Evolutionary conservation across 53 echinoderm and acorn worm species (phyloP).

Genomic region (Patiria pectinifera): DNA sequence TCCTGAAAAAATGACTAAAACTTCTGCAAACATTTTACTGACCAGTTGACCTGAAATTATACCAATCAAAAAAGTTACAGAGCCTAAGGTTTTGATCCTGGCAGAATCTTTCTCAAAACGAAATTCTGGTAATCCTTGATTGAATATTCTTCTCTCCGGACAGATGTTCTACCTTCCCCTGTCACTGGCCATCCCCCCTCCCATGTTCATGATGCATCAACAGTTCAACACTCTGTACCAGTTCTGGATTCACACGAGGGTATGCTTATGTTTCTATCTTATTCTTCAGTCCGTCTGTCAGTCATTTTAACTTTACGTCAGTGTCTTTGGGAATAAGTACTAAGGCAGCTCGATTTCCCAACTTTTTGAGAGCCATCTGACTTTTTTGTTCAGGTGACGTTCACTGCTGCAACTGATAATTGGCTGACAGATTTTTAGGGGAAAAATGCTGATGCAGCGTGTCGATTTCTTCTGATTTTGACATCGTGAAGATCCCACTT

Average conservation of each 20-base stretch:
- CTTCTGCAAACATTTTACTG: too few relatives aligned
- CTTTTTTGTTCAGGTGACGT: not conserved
- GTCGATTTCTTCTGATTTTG: too few relatives aligned
- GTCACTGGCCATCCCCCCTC: slow-evolving; percentile 79
- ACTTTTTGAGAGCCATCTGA: not conserved
- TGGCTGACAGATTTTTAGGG: too few relatives aligned
- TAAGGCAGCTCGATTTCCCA: too few relatives aligned
- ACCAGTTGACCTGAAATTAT: too few relatives aligned
- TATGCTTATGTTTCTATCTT: slow-evolving; percentile 27
- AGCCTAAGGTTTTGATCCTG: too few relatives aligned
- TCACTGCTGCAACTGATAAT: not conserved
- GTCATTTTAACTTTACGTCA: not conserved
- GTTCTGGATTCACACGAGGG: slow-evolving; percentile 99
- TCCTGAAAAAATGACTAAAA: too few relatives aligned
- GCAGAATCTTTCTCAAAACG: not conserved
- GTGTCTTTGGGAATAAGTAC: too few relatives aligned
- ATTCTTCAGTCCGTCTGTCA: not conserved
- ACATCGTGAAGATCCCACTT: too few relatives aligned
- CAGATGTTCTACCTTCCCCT: slow-evolving; percentile 89
- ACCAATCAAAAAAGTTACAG: too few relatives aligned
- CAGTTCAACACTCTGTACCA: slow-evolving; percentile 93
- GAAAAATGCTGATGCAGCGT: too few relatives aligned
- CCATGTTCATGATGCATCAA: slow-evolving; percentile 76
- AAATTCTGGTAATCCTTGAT: not conserved
- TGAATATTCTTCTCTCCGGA: not conserved